A percentile compares a stretch with the other conserved stretches of the same genome.
Conservation (phyloP, 2,113 vertebrate genomes). For the Monopterus albus region DNA sequence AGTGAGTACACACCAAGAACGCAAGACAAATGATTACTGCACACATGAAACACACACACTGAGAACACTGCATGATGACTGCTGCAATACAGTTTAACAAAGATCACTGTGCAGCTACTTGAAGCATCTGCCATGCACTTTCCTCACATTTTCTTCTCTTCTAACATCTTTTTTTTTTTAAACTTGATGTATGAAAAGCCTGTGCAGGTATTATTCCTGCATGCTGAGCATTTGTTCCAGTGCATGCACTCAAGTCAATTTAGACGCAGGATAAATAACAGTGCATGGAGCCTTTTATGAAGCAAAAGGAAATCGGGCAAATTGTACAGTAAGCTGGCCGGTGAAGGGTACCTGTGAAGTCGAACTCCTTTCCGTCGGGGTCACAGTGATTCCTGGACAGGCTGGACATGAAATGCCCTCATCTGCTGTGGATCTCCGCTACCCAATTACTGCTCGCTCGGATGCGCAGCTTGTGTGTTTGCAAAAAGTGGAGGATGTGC, state of each 20-base stretch:
- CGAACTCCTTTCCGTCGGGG: slow-evolving; percentile 80
- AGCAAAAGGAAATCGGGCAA: slow-evolving; percentile 42
- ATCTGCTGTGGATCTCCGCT: slow-evolving; percentile 67
- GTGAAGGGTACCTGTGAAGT: slow-evolving; percentile 81
- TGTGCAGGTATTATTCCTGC: slow-evolving; percentile 53
- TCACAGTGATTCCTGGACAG: slow-evolving; percentile 78
- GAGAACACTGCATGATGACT: slow-evolving; percentile 74
- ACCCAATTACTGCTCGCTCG: slow-evolving; percentile 76
- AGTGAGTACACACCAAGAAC: slow-evolving; percentile 73
- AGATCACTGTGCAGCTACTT: slow-evolving; percentile 57
- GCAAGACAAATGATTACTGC: slow-evolving; percentile 76
- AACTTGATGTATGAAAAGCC: slow-evolving; percentile 66
- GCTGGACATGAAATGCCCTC: slow-evolving; percentile 77
- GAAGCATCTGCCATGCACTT: slow-evolving; percentile 61
- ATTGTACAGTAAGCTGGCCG: slow-evolving; percentile 48
- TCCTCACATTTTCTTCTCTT: slow-evolving; percentile 29
- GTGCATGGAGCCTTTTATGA: slow-evolving; percentile 52
- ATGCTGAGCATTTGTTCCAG: slow-evolving; percentile 65
- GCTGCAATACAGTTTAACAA: slow-evolving; percentile 70
- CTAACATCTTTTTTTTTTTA: slow-evolving; percentile 58
- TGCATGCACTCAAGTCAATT: slow-evolving; percentile 70
- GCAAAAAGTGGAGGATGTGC: slow-evolving; percentile 73
- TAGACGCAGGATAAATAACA: slow-evolving; percentile 66
- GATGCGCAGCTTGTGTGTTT: slow-evolving; percentile 73
- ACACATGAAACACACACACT: slow-evolving; percentile 59